These are phyloP conservation scores for Taeniopygia guttata DNA, from an alignment of 2,797 vertebrate species.

Conservation along the genomic window DNA sequence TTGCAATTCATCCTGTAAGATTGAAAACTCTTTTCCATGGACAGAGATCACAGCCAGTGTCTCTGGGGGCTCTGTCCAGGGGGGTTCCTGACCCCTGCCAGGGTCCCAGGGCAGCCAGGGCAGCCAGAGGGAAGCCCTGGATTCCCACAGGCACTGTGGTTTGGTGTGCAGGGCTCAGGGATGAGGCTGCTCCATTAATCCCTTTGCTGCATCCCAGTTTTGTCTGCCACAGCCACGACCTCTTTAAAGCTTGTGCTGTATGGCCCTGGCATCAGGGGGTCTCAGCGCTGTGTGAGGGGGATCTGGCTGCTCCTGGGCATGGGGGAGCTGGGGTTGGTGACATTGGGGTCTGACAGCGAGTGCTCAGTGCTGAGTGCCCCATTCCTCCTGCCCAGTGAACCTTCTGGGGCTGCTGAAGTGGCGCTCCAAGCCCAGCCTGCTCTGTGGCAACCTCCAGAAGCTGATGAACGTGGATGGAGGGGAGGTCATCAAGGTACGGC, in stretches of 20 bases:
- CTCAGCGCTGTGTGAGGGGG: background rate
- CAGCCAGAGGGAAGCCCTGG: no score
- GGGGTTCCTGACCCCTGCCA: no score
- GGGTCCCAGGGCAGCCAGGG: no score
- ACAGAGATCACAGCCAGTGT: no score
- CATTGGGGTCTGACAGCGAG: accelerated
- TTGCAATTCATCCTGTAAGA: no score
- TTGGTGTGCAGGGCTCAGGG: background rate
- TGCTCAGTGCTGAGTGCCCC: background rate
- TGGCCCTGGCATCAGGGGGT: background rate
- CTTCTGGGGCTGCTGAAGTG: slow-evolving; percentile 68
- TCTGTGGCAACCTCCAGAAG: slow-evolving; percentile 53
- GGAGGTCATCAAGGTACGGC: slow-evolving; percentile 66
- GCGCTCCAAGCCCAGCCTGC: slow-evolving; percentile 59
- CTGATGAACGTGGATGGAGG: slow-evolving; percentile 66
- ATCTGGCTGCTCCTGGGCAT: background rate
- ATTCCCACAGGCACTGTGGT: no score
- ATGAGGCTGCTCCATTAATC: background rate
- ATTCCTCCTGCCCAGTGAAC: background rate
- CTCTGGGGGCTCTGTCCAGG: no score
- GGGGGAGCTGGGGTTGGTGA: accelerated
- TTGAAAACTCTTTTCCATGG: no score
- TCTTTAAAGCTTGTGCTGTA: background rate
- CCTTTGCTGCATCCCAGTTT: background rate
- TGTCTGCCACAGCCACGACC: background rate